phyloP scores from a whole-genome alignment of 30 jellyfish, hydroid and myxozoan species.

The Phacellophora camtschatica region DNA sequence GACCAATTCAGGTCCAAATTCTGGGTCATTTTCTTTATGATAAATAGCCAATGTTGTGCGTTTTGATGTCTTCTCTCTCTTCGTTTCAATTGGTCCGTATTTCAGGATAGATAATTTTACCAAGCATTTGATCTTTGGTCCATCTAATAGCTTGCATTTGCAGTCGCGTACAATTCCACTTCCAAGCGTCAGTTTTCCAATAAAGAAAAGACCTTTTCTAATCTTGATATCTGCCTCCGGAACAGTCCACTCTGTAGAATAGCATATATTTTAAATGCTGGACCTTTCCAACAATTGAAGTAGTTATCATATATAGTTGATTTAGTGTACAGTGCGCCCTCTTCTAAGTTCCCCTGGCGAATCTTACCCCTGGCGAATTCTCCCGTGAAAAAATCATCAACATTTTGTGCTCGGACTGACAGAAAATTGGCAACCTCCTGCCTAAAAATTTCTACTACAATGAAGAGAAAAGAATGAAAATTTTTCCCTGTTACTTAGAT shows the following conservation, averaged over 20 bases:
- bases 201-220: not conserved
- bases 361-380: too few species aligned
- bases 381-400: too few species aligned
- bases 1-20: not conserved
- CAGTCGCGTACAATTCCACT: not conserved
- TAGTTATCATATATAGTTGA: too few species aligned
- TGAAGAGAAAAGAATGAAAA: too few species aligned
- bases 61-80: not conserved
- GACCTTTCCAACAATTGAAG: too few species aligned
- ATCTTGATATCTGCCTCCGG: not conserved
- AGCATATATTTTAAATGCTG: too few species aligned
- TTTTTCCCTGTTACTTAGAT: too few species aligned
- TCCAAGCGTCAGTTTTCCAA: not conserved
- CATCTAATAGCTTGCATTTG: not conserved
- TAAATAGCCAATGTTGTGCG: not conserved
- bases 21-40: not conserved
- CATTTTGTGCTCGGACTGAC: too few species aligned
- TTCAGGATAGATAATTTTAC: not conserved
- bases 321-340: too few species aligned
- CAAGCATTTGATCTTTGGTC: not conserved
- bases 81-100: not conserved
- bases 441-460: too few species aligned
- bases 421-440: too few species aligned
- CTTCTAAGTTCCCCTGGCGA: too few species aligned
- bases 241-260: not conserved